Conservation (phyloP, 2,797 vertebrate species). For the Pteronotus mesoamericanus region DNA sequence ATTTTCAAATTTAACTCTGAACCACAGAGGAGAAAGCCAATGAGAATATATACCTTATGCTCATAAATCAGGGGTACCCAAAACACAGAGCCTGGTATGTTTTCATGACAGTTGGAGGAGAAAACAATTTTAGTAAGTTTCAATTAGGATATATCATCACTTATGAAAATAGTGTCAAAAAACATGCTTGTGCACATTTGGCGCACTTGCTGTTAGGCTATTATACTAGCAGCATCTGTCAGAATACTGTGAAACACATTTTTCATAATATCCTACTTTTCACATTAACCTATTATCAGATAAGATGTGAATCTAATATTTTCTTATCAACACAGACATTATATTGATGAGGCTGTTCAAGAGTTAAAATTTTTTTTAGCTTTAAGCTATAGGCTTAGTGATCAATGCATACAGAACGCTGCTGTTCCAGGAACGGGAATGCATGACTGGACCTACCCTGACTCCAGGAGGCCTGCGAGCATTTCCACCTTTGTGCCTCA, state of each 20-base stretch:
- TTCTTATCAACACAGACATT: background rate
- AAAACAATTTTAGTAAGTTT: constrained; percentile 63
- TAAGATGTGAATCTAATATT: background rate
- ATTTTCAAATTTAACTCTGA: constrained; percentile 52
- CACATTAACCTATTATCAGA: background rate
- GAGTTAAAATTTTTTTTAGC: background rate
- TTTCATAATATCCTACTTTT: constrained; percentile 22
- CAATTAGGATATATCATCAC: constrained; percentile 50
- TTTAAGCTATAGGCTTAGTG: background rate
- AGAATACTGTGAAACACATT: background rate
- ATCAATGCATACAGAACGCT: background rate
- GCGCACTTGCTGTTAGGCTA: background rate
- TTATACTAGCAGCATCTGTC: constrained; percentile 48
- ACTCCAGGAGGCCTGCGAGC: background rate
- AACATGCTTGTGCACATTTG: constrained; percentile 25
- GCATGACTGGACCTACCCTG: background rate
- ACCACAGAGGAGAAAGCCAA: constrained; percentile 53
- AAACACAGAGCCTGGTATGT: constrained; percentile 30
- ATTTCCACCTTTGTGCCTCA: background rate
- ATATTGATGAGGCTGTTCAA: background rate
- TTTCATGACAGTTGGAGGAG: constrained; percentile 58
- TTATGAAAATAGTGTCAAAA: constrained; percentile 60
- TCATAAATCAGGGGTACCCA: constrained; percentile 25
- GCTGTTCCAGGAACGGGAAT: background rate
- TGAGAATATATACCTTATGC: constrained; percentile 27